Evolutionary conservation across 2,888 invertebrate species (phyloP).

Genomic region (Chrysolina haemoptera): DNA sequence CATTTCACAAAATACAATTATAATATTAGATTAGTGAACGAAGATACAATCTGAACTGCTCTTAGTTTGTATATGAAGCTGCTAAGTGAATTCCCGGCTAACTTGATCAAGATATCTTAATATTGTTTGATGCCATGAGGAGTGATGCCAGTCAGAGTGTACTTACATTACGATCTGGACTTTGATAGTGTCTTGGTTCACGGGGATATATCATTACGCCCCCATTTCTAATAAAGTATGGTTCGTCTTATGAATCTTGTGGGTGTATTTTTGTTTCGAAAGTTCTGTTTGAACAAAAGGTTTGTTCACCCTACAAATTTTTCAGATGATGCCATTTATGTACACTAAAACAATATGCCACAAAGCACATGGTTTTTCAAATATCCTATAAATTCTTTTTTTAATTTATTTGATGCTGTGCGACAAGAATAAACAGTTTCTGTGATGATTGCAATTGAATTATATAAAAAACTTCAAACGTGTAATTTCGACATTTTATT

Average conservation of each 20-base stretch:
- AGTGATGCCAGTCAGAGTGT: conserved; percentile 50
- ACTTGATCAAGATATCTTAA: conserved; percentile 66
- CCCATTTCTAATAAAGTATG: conserved; percentile 48
- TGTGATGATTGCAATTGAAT: too few species aligned
- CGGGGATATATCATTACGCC: conserved; percentile 54
- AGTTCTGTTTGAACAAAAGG: too few species aligned
- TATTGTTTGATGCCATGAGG: conserved; percentile 63
- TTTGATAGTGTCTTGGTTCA: conserved; percentile 57
- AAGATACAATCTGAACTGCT: conserved; percentile 64
- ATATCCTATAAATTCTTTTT: too few species aligned
- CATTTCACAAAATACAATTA: conserved; percentile 71
- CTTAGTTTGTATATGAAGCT: conserved; percentile 52
- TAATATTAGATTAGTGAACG: conserved; percentile 70
- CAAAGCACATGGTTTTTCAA: too few species aligned
- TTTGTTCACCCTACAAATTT: too few species aligned
- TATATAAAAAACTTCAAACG: too few species aligned
- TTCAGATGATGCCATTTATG: too few species aligned
- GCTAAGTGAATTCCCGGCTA: conserved; percentile 66
- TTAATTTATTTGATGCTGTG: too few species aligned
- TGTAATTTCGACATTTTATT: too few species aligned
- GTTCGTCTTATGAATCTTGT: neutral
- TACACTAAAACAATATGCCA: too few species aligned
- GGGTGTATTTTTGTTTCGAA: neutral
- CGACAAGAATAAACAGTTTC: too few species aligned
- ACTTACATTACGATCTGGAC: conserved; percentile 56